Evolutionary conservation across 1,140 invertebrate species (phyloP), one percentile per base, ranked within the genome.

Genomic region (Ceratosolen fusciceps): DNA sequence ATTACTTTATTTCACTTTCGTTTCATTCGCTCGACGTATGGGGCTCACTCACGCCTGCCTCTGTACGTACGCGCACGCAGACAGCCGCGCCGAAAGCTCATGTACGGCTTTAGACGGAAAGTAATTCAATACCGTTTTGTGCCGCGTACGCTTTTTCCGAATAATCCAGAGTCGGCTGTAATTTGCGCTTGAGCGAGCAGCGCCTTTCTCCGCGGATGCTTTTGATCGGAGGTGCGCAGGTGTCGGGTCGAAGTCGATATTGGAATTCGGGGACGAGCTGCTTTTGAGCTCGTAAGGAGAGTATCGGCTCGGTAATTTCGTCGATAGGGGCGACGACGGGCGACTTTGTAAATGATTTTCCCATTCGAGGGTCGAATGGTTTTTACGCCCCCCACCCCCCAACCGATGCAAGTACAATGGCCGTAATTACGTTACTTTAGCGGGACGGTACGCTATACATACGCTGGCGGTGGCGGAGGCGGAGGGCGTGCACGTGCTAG

Each of bases 121-220:
- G 60, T n/a, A 65, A 65, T 65, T 65, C 31, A 65, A 65, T 65
- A 37, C 2, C 19, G 12, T 60, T 31, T 65, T 65, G 12, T 37
- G 16, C n/a, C 16, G 60, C 21, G 31, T 34, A 65, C 31, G 60
- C 31, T 37, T 4, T 37, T 65, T 65, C n/a, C 37, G 0, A 37
- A 65, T 65, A n/a, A 37, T 16, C 19, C 21, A 21, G 0, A 65
- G 29, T 21, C 3, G 21, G 4, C 5, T 24, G 19, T 37, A 37
- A 37, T 65, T 65, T 65, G 31, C 60, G 19, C 7, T 60, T 14
- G 12, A 16, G 14, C n/a, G n/a, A n/a, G n/a, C n/a, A n/a, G n/a
- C 29, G 26, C 31, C 34, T 65, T 65, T 65, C 12, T n/a, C 19
- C 31, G 31, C 19, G 19, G 10, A 37, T n/a, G 31, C 16, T 65